These are phyloP conservation scores for Distichodus sexfasciatus DNA, from an alignment of 2,797 vertebrate genomes.

Conservation along the genomic window DNA sequence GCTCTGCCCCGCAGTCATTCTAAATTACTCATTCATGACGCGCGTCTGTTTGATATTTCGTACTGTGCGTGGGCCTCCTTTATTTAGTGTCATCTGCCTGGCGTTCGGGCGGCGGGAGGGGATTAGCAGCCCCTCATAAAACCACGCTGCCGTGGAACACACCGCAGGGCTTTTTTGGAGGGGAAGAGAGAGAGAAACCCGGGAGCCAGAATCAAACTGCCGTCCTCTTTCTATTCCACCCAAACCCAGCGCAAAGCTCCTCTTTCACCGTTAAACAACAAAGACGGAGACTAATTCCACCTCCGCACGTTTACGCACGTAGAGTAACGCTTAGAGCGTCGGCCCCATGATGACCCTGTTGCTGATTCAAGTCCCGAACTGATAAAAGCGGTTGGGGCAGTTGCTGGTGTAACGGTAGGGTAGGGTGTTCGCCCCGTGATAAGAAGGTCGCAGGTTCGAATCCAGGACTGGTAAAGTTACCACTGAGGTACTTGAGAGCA, in stretches of 20 bases:
- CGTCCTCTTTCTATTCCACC: background rate
- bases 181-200: no score
- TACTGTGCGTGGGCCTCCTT: constrained; percentile 46
- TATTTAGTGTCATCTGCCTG: constrained; percentile 52
- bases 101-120: constrained; percentile 40
- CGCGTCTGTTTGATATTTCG: constrained; percentile 56
- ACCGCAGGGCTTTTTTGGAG: constrained; percentile 35
- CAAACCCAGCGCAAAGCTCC: background rate
- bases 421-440: no score
- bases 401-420: no score
- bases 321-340: no score
- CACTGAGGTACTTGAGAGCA: no score
- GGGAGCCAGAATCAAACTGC: constrained; percentile 25
- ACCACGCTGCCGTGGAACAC: constrained; percentile 26
- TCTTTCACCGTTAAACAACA: background rate
- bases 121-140: constrained; percentile 43
- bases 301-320: no score
- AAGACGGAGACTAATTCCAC: no score
- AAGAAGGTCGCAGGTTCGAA: no score
- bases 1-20: constrained; percentile 57
- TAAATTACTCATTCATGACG: constrained; percentile 62
- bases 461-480: no score
- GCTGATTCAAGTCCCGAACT: no score
- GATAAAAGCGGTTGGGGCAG: no score
- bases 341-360: no score